Evolutionary conservation across 2,113 vertebrate species (phyloP), one percentile per base, ranked within the genome.

Genomic region (Lampris incognitus): DNA sequence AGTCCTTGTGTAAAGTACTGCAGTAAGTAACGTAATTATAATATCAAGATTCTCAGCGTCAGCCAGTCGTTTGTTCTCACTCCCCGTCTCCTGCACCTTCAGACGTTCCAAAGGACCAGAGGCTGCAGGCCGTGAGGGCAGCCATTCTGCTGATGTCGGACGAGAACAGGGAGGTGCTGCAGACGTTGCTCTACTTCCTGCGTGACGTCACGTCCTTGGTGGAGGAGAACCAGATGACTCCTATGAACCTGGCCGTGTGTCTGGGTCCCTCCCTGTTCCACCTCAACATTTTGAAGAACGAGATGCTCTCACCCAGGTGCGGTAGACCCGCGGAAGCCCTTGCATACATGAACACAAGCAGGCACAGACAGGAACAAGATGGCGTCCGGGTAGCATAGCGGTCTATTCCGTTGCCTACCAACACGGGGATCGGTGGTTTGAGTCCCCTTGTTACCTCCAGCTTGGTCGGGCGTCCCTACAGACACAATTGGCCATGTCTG

Each of bases 211-310:
- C 93, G 38, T 92, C 90, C 65, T 85, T 94, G 0, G 98, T 98
- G 81, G 95, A 97, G 66, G 97, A 99, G 87, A 99, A 99, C 79
- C 98, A 99, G 92, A 99, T 99, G 98, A 99, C 97, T 0, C 93
- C 97, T 0, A 97, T 97, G 96, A 99, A 99, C 85, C 90, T 99
- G 11, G 98, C 97, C 0, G 97, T 99, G 72, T 99, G 98, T 66
- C 92, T 99, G 87, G 98, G 97, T 1, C 98, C 98, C 0, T 99
- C 98, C 0, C 96, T 99, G 8, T 99, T 99, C 87, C 97, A 99
- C 77, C 96, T 99, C 67, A 99, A 98, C 79, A 93, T 98, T 58
- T 78, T 96, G 83, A 99, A 97, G 93, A 98, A 96, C 55, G 98
- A 98, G 72, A 94, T 89, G 63, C 83, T 94, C 78, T 98, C 98